Percentiles rank a stretch among this genome's conserved stretches.
phyloP scores from a whole-genome alignment of 2,888 invertebrate species.

The Cetonia aurata region DNA sequence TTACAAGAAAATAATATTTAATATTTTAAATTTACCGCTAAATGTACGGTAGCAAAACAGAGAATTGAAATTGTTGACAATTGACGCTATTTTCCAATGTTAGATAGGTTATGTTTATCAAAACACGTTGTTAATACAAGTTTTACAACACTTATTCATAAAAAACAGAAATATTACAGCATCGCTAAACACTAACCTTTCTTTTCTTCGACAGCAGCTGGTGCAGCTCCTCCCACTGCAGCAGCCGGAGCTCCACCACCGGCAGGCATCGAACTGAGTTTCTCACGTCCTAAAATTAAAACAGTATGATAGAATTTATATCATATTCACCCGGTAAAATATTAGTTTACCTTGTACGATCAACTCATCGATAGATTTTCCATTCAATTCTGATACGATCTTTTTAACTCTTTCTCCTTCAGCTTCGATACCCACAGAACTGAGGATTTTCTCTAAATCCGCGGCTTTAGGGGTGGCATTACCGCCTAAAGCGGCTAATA shows the following conservation, averaged over 20 bases:
- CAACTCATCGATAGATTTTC: slow-evolving; percentile 91
- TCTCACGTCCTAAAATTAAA: slow-evolving; percentile 81
- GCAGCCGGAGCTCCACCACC: slow-evolving; percentile 85
- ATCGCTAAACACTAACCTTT: slow-evolving; percentile 71
- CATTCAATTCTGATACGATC: slow-evolving; percentile 87
- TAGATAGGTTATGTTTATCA: too few species aligned
- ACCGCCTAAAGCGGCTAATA: slow-evolving; percentile 94
- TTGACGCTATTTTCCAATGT: too few species aligned
- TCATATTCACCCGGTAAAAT: too few species aligned
- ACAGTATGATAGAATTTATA: neutral
- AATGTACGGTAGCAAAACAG: too few species aligned
- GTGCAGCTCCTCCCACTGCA: slow-evolving; percentile 75
- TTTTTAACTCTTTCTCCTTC: slow-evolving; percentile 89
- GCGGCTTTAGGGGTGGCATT: slow-evolving; percentile 84
- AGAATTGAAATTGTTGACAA: too few species aligned
- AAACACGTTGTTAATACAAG: too few species aligned
- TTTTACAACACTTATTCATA: too few species aligned
- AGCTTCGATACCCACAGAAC: slow-evolving; percentile 95
- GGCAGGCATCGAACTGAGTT: slow-evolving; percentile 93
- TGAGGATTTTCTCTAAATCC: slow-evolving; percentile 95
- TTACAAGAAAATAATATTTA: too few species aligned
- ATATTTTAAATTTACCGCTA: too few species aligned
- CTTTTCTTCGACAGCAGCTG: slow-evolving; percentile 73
- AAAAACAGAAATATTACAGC: slow-evolving; percentile 19
- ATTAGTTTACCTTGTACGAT: slow-evolving; percentile 80